Evolutionary conservation across 2,797 vertebrate species (phyloP).

Genomic region (Aldrovandia affinis): DNA sequence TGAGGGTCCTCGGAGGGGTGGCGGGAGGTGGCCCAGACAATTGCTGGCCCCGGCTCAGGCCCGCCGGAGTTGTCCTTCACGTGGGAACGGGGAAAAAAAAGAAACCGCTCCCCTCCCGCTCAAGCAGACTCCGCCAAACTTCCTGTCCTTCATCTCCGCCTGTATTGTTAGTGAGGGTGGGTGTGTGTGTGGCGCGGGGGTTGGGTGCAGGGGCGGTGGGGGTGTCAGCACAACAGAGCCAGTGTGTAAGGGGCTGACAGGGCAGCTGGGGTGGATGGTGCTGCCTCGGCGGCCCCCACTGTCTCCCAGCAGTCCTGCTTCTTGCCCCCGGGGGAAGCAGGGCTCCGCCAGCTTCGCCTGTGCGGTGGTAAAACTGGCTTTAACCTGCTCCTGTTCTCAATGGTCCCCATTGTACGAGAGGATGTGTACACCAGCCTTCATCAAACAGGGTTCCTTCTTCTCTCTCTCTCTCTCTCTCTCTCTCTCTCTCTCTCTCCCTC

Average conservation of each 20-base stretch:
- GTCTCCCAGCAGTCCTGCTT: slow-evolving; percentile 48
- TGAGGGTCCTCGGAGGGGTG: slow-evolving; percentile 76
- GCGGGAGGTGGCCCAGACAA: slow-evolving; percentile 74
- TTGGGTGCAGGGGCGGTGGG: slow-evolving; percentile 5
- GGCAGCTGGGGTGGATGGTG: slow-evolving; percentile 51
- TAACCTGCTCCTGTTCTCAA: slow-evolving; percentile 78
- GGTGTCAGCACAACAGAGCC: slow-evolving; percentile 60
- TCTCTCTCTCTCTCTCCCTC: background rate
- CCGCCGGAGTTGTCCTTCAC: slow-evolving; percentile 77
- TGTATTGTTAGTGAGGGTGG: slow-evolving; percentile 13
- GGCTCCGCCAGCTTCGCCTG: slow-evolving; percentile 4
- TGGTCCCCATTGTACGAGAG: slow-evolving; percentile 75
- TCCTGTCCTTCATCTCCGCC: slow-evolving; percentile 23
- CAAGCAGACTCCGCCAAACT: background rate
- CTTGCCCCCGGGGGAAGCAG: background rate
- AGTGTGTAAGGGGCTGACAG: slow-evolving; percentile 35
- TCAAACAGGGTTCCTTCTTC: slow-evolving; percentile 69
- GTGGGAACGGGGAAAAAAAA: slow-evolving; percentile 56
- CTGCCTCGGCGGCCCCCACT: background rate
- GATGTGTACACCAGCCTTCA: slow-evolving; percentile 76
- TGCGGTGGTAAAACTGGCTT: slow-evolving; percentile 69
- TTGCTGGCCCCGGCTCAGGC: slow-evolving; percentile 71
- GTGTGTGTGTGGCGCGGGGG: background rate
- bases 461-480: background rate
- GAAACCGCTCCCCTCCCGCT: slow-evolving; percentile 11